phyloP scores from a whole-genome alignment of 2,113 vertebrate species.

The Propithecus coquereli region DNA sequence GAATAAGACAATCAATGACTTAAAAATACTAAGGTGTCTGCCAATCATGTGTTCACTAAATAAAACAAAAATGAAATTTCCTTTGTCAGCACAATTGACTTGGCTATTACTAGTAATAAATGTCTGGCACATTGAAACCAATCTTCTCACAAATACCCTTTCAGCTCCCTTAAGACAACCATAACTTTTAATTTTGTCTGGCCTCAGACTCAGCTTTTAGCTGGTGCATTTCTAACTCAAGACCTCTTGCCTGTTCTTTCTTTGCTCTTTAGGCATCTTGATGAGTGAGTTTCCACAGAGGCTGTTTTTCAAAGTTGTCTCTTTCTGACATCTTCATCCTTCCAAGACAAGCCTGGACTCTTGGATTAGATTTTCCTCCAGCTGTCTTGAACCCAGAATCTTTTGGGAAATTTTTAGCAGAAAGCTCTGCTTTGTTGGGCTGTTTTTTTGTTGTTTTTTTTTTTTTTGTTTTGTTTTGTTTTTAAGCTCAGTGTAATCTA shows the following conservation, averaged over 20 bases:
- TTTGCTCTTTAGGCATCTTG: background rate
- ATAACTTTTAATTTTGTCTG: background rate
- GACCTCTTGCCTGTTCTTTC: background rate
- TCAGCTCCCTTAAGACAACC: background rate
- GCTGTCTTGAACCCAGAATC: background rate
- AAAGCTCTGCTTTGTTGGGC: background rate
- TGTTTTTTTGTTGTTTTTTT: background rate
- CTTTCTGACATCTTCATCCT: background rate
- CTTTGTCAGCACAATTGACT: background rate
- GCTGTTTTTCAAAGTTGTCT: background rate
- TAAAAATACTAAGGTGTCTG: background rate
- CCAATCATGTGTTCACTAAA: background rate
- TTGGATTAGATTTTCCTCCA: background rate
- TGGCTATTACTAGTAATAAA: background rate
- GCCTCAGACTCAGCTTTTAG: background rate
- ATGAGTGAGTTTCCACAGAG: background rate
- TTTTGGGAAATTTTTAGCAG: background rate
- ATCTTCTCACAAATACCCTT: background rate
- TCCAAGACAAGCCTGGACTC: background rate
- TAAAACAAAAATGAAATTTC: background rate
- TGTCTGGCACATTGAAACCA: background rate
- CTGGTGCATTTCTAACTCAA: background rate
- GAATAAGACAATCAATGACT: background rate
- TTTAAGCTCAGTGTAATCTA: background rate
- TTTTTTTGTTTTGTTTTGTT: too few relatives aligned